A percentile compares a stretch with the other conserved stretches of the same genome.
phyloP scores from a whole-genome alignment of 2,888 invertebrate genomes.

The Oconnorella tubifera region DNA sequence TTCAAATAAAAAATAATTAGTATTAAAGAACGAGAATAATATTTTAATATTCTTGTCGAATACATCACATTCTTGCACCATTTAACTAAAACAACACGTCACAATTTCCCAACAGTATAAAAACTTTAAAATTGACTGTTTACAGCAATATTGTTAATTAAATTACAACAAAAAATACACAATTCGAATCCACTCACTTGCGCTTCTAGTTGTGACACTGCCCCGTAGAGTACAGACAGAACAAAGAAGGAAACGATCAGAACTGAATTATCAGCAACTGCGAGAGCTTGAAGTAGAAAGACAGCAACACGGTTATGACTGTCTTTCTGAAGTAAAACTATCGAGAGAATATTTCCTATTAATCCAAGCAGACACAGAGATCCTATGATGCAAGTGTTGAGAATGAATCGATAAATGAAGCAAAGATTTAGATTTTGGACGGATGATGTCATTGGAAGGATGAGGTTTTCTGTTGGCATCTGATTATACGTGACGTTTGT shows the following conservation, averaged over 20 bases:
- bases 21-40: too few relatives aligned
- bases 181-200: too few relatives aligned
- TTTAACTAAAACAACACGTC: too few relatives aligned
- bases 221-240: slow-evolving; percentile 24
- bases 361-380: slow-evolving; percentile 29
- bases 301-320: slow-evolving; percentile 20
- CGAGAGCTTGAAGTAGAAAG: slow-evolving; percentile 29
- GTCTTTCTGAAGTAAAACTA: slow-evolving; percentile 28
- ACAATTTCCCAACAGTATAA: too few relatives aligned
- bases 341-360: slow-evolving; percentile 27
- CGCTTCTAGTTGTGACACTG: neutral
- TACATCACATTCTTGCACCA: too few relatives aligned
- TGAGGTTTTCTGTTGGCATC: too few relatives aligned
- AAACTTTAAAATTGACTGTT: too few relatives aligned
- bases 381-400: slow-evolving; percentile 19
- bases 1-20: too few relatives aligned
- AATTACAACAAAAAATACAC: too few relatives aligned
- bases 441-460: neutral
- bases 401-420: slow-evolving; percentile 1
- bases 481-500: too few relatives aligned
- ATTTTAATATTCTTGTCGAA: too few relatives aligned
- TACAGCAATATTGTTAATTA: too few relatives aligned
- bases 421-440: neutral
- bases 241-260: slow-evolving; percentile 24
- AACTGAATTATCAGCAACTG: slow-evolving; percentile 28